Conservation (phyloP, 2,113 vertebrate species). For the Anarhynchus alexandrinus region DNA sequence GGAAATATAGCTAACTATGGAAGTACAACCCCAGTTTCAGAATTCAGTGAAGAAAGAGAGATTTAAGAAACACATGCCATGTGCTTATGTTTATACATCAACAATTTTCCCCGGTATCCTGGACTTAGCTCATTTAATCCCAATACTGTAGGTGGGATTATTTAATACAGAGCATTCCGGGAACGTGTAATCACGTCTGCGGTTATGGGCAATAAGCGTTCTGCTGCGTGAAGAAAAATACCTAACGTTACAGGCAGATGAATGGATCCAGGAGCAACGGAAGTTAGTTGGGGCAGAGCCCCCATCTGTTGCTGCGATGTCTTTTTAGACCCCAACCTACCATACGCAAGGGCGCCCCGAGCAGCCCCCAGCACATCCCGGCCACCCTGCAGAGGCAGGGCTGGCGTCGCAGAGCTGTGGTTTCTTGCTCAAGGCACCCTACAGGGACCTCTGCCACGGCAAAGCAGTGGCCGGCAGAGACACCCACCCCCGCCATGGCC, state of each 20-base stretch:
- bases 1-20: not conserved
- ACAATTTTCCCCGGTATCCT: not conserved
- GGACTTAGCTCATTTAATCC: conserved; percentile 36
- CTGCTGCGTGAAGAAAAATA: not conserved
- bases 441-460: not conserved
- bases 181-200: not conserved
- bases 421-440: not conserved
- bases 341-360: not conserved
- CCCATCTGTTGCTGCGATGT: not conserved
- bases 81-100: not conserved
- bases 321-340: not conserved
- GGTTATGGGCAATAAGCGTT: rapidly evolving
- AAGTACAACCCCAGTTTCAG: not conserved
- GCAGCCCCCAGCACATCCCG: rapidly evolving
- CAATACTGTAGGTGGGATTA: not conserved
- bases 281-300: not conserved
- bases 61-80: not conserved
- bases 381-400: not conserved
- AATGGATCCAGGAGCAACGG: not conserved
- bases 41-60: not conserved
- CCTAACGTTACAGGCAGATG: not conserved
- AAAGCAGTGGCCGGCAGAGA: not conserved
- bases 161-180: not conserved
- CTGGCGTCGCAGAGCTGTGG: not conserved
- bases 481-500: too few relatives aligned